These are phyloP conservation scores for Nephila pilipes DNA, from an alignment of 1,140 invertebrate genomes.

Conservation along the genomic window DNA sequence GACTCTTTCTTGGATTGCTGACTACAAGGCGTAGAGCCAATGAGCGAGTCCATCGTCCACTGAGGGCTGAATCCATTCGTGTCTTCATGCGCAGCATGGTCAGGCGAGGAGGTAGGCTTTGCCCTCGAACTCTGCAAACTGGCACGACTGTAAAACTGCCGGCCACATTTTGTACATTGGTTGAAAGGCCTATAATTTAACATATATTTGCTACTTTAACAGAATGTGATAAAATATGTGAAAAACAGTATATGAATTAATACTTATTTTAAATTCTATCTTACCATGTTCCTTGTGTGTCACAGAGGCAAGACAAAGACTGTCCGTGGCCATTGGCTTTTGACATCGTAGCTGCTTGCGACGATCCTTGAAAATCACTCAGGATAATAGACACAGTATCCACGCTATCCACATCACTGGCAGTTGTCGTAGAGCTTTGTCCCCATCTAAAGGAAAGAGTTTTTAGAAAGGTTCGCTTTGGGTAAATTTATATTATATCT, in stretches of 20 bases:
- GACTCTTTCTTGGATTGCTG: slow-evolving; percentile 50
- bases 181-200: slow-evolving; percentile 66
- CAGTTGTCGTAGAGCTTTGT: slow-evolving; percentile 66
- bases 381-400: slow-evolving; percentile 72
- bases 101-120: slow-evolving; percentile 24
- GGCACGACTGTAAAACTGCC: slow-evolving; percentile 68
- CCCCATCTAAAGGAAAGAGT: slow-evolving; percentile 24
- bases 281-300: slow-evolving; percentile 68
- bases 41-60: slow-evolving; percentile 64
- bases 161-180: slow-evolving; percentile 69
- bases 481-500: too few species aligned
- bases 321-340: slow-evolving; percentile 55
- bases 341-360: slow-evolving; percentile 43
- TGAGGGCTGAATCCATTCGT: slow-evolving; percentile 59
- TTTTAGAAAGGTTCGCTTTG: too few species aligned
- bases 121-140: slow-evolving; percentile 52
- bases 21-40: slow-evolving; percentile 9
- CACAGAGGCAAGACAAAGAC: slow-evolving; percentile 62
- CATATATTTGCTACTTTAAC: background rate
- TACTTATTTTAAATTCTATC: too few species aligned
- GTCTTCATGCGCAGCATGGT: background rate
- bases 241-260: too few species aligned
- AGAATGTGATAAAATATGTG: too few species aligned
- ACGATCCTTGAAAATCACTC: slow-evolving; percentile 69
- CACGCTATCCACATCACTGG: slow-evolving; percentile 67